Evolutionary conservation across 2,113 vertebrate genomes (phyloP).

Genomic region (Nerophis lumbriciformis): DNA sequence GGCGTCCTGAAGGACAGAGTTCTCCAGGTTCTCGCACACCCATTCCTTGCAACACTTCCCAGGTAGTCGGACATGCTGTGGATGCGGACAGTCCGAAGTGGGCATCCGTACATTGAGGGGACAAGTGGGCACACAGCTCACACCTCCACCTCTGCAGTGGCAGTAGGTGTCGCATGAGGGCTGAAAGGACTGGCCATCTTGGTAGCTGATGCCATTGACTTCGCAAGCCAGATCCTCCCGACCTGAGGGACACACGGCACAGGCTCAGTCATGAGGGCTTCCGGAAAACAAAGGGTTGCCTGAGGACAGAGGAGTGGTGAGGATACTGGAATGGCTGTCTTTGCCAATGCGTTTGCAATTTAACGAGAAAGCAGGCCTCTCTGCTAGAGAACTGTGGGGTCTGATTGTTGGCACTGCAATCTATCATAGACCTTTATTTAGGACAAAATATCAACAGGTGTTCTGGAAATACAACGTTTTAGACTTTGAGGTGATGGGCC

Average conservation of each 20-base stretch:
- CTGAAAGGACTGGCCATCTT: slow-evolving; percentile 85
- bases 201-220: slow-evolving; percentile 78
- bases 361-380: slow-evolving; percentile 28
- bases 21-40: slow-evolving; percentile 80
- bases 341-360: slow-evolving; percentile 20
- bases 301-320: slow-evolving; percentile 1
- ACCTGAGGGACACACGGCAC: slow-evolving; percentile 64
- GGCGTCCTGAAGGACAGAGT: slow-evolving; percentile 64
- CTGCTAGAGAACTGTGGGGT: slow-evolving; percentile 8
- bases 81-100: slow-evolving; percentile 80
- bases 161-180: slow-evolving; percentile 82
- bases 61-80: slow-evolving; percentile 71
- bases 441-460: slow-evolving; percentile 33
- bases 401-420: slow-evolving; percentile 38
- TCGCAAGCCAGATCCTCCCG: slow-evolving; percentile 77
- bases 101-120: slow-evolving; percentile 74
- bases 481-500: too few species aligned
- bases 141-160: slow-evolving; percentile 78
- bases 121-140: slow-evolving; percentile 81
- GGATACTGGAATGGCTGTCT: slow-evolving; percentile 29
- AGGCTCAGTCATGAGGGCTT: slow-evolving; percentile 6
- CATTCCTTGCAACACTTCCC: slow-evolving; percentile 91
- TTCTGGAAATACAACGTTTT: slow-evolving; percentile 24
- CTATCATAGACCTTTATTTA: slow-evolving; percentile 30
- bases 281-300: slow-evolving; percentile 12